A percentile compares a stretch with the other conserved stretches of the same genome.
These are phyloP conservation scores for Styela plicata DNA, from an alignment of 23 tunicate genomes.

Conservation along the genomic window DNA sequence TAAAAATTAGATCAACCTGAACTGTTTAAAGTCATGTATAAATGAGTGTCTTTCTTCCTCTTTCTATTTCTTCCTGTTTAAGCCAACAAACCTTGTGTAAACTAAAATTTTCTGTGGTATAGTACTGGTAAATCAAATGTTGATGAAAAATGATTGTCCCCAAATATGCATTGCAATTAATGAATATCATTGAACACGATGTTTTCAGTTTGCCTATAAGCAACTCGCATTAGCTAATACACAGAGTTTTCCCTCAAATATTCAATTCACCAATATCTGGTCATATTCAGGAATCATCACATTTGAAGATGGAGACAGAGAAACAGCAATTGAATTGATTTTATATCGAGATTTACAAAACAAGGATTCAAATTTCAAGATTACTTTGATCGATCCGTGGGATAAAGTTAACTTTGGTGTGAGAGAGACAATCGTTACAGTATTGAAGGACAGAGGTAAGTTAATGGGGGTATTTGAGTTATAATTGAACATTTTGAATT, in stretches of 20 bases:
- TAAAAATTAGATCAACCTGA: too few species aligned
- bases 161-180: neutral
- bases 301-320: conserved; percentile 79
- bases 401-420: conserved; percentile 53
- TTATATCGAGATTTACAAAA: conserved; percentile 70
- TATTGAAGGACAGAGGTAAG: conserved; percentile 87
- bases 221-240: too few species aligned
- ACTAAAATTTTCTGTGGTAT: too few species aligned
- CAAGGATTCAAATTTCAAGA: conserved; percentile 65
- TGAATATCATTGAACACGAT: neutral
- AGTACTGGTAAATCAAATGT: too few species aligned
- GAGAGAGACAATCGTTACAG: conserved; percentile 70
- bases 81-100: too few species aligned
- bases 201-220: too few species aligned
- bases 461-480: too few species aligned
- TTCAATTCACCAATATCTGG: neutral
- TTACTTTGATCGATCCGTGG: conserved; percentile 54
- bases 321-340: conserved; percentile 67
- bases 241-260: too few species aligned
- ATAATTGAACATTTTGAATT: too few species aligned
- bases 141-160: neutral
- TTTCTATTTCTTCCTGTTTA: too few species aligned
- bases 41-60: too few species aligned
- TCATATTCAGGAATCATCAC: conserved; percentile 63
- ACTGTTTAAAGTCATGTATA: too few species aligned